These are phyloP conservation scores for Artemia franciscana DNA, from an alignment of 1,140 invertebrate species.

Conservation along the genomic window DNA sequence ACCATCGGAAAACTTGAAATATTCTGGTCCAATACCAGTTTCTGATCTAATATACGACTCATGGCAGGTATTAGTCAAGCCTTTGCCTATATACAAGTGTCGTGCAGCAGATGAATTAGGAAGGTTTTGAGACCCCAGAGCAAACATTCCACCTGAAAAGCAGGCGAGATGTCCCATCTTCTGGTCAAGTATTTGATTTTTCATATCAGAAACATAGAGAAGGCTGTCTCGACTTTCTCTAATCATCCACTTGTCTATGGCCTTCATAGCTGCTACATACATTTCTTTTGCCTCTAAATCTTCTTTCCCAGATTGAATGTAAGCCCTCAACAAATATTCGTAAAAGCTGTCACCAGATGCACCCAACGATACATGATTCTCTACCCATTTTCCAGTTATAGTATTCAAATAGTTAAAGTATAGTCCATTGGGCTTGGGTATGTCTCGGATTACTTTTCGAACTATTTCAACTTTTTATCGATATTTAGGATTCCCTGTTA, in stretches of 20 bases:
- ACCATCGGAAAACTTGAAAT: constrained; percentile 65
- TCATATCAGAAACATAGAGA: constrained; percentile 77
- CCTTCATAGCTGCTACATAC: constrained; percentile 77
- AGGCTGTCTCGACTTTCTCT: constrained; percentile 54
- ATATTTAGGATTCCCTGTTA: constrained; percentile 77
- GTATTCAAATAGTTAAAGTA: constrained; percentile 97
- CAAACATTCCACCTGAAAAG: constrained; percentile 85
- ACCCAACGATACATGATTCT: constrained; percentile 67
- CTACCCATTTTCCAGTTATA: constrained; percentile 81
- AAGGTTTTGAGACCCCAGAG: constrained; percentile 54
- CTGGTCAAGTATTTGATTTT: constrained; percentile 72
- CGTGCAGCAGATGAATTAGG: constrained; percentile 42
- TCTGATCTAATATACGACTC: constrained; percentile 74
- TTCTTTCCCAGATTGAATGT: constrained; percentile 67
- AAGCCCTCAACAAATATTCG: constrained; percentile 88
- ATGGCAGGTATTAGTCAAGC: constrained; percentile 90
- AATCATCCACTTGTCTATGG: constrained; percentile 43
- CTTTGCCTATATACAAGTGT: constrained; percentile 68
- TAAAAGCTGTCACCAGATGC: constrained; percentile 95
- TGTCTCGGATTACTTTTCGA: constrained; percentile 48
- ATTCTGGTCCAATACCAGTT: constrained; percentile 75
- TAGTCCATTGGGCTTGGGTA: constrained; percentile 76
- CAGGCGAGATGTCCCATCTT: constrained; percentile 99
- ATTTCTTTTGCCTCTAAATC: constrained; percentile 65
- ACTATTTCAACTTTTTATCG: constrained; percentile 64